phyloP scores from a whole-genome alignment of 2,888 invertebrate species.

The Aphidoletes aphidimyza region DNA sequence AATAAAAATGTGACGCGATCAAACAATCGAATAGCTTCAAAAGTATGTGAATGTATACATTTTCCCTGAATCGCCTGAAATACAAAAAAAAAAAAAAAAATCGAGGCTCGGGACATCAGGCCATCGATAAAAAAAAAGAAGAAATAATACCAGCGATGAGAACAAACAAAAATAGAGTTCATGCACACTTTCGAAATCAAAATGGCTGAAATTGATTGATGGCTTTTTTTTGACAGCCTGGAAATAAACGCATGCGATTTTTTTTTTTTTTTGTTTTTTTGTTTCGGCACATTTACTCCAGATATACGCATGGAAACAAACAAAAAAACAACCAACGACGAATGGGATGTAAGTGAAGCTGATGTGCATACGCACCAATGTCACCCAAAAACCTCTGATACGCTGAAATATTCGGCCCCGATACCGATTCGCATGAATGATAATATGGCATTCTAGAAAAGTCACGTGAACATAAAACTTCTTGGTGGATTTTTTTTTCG shows the following conservation, averaged over 20 bases:
- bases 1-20: constrained; percentile 27
- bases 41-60: neutral
- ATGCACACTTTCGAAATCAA: constrained; percentile 57
- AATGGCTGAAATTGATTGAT: constrained; percentile 59
- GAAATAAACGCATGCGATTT: constrained; percentile 56
- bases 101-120: neutral
- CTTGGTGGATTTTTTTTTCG: neutral
- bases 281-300: constrained; percentile 49
- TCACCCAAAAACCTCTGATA: neutral
- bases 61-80: neutral
- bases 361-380: constrained; percentile 42
- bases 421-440: neutral
- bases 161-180: neutral
- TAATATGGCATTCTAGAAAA: neutral
- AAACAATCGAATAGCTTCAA: neutral
- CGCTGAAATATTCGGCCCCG: neutral
- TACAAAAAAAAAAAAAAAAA: too few relatives aligned
- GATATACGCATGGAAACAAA: neutral
- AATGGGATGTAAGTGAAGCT: neutral
- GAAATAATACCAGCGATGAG: neutral
- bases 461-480: constrained; percentile 2
- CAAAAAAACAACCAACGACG: neutral
- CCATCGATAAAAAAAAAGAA: neutral
- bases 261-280: too few relatives aligned
- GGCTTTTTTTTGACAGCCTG: constrained; percentile 57